phyloP scores from a whole-genome alignment of 2,797 vertebrate species.

The Tiaroga cobitis region DNA sequence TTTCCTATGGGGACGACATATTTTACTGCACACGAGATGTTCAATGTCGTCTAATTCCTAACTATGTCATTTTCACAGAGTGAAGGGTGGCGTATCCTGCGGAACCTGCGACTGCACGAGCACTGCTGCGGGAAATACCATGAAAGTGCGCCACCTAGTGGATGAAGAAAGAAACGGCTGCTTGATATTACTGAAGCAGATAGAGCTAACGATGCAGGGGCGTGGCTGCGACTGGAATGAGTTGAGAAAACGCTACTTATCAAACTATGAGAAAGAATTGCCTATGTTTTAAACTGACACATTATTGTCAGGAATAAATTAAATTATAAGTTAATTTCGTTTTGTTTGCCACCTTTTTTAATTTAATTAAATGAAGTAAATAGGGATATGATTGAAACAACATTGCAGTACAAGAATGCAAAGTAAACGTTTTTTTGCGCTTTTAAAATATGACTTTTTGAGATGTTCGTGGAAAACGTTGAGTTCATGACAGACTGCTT shows the following conservation, averaged over 20 bases:
- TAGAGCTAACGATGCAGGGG: not conserved
- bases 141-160: constrained; percentile 49
- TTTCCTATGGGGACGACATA: fast-evolving
- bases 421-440: too few relatives aligned
- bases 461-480: not conserved
- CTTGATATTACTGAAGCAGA: not conserved
- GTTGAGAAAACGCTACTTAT: not conserved
- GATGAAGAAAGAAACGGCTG: not conserved
- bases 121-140: constrained; percentile 17
- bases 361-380: not conserved
- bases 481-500: not conserved
- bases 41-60: not conserved
- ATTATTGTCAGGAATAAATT: not conserved
- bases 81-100: not conserved
- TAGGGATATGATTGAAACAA: not conserved
- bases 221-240: not conserved
- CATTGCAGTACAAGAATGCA: not conserved
- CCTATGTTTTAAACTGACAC: not conserved
- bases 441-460: not conserved
- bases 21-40: not conserved
- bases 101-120: not conserved
- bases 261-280: not conserved
- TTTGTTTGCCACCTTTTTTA: not conserved
- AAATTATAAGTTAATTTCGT: not conserved
- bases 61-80: not conserved